Conservation (phyloP, 2,797 vertebrate species). For the Phrynocephalus vlangalii region DNA sequence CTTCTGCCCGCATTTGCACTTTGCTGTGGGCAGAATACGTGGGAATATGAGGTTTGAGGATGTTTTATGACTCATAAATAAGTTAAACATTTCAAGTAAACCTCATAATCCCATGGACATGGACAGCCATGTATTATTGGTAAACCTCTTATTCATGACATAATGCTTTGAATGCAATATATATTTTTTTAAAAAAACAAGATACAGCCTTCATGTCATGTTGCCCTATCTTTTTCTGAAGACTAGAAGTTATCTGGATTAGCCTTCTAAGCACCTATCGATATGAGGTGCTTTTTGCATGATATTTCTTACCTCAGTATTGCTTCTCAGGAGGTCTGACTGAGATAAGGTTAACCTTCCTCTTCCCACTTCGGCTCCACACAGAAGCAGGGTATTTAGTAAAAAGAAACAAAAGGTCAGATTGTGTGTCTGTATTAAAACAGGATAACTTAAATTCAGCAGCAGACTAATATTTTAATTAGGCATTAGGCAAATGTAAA, state of each 20-base stretch:
- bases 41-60: slow-evolving; percentile 32
- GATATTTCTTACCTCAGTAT: slow-evolving; percentile 52
- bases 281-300: slow-evolving; percentile 54
- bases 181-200: too few relatives aligned
- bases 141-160: too few relatives aligned
- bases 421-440: slow-evolving; percentile 24
- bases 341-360: slow-evolving; percentile 29
- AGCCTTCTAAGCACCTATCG: slow-evolving; percentile 37
- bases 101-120: too few relatives aligned
- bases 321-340: slow-evolving; percentile 49
- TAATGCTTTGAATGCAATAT: too few relatives aligned
- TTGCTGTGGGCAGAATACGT: background rate
- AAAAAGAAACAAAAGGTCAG: background rate
- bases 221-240: too few relatives aligned
- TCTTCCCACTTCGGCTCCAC: slow-evolving; percentile 9
- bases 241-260: slow-evolving; percentile 61
- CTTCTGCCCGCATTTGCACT: slow-evolving; percentile 53
- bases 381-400: slow-evolving; percentile 18
- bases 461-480: slow-evolving; percentile 43
- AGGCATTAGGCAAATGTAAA: slow-evolving; percentile 25
- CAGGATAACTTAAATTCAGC: slow-evolving; percentile 23
- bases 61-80: too few relatives aligned
- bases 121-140: too few relatives aligned
- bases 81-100: too few relatives aligned
- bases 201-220: too few relatives aligned